Evolutionary conservation across 2,113 vertebrate genomes (phyloP).

Genomic region (Gobio gobio): DNA sequence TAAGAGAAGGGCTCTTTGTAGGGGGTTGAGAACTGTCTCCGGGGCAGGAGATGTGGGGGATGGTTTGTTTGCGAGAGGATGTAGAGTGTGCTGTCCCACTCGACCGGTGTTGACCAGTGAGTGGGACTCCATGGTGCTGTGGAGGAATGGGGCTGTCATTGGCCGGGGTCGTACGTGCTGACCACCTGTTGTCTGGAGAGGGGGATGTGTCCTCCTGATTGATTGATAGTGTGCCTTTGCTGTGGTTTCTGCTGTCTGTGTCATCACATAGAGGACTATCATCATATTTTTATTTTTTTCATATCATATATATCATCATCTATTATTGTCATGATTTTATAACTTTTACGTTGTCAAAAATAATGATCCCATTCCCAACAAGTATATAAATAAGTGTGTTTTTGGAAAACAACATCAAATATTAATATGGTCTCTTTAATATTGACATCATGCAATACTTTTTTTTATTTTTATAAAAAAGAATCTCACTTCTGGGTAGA

Average conservation of each 20-base stretch:
- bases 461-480: background rate
- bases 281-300: no score
- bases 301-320: no score
- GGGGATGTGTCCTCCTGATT: background rate
- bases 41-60: conserved; percentile 24
- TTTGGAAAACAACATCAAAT: background rate
- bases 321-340: no score
- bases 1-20: conserved; percentile 36
- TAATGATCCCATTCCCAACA: background rate
- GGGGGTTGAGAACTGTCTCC: conserved; percentile 35
- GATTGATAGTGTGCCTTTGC: background rate
- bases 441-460: background rate
- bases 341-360: no score
- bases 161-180: background rate
- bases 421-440: background rate
- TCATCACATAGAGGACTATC: no score
- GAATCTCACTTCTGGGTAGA: background rate
- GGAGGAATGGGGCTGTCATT: conserved; percentile 2
- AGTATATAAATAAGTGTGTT: background rate
- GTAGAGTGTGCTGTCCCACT: background rate
- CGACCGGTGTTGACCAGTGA: background rate
- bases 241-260: background rate
- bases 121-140: background rate
- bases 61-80: conserved; percentile 15
- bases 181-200: conserved; percentile 40